Evolutionary conservation across 2,888 invertebrate species (phyloP).

Genomic region (Drosophila glabriapex): DNA sequence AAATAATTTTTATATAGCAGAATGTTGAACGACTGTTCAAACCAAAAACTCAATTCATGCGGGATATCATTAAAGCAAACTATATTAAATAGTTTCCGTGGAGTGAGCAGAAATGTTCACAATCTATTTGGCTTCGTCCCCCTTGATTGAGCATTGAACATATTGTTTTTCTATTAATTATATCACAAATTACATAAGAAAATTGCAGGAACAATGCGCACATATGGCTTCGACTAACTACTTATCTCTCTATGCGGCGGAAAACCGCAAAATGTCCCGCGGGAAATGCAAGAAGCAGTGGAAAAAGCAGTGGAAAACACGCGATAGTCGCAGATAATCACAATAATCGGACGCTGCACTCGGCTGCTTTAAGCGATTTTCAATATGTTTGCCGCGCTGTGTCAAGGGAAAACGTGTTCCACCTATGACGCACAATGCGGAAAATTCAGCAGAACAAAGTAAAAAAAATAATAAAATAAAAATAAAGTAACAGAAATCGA

Average conservation of each 20-base stretch:
- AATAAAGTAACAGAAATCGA: not conserved
- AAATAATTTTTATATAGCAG: not conserved
- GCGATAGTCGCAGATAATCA: constrained; percentile 77
- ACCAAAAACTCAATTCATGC: not conserved
- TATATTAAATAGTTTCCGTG: not conserved
- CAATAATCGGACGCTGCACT: constrained; percentile 81
- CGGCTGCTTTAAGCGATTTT: constrained; percentile 76
- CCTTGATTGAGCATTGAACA: constrained; percentile 66
- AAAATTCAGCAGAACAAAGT: constrained; percentile 38
- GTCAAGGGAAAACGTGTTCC: constrained; percentile 35
- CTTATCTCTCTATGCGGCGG: constrained; percentile 9
- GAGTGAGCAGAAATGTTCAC: not conserved
- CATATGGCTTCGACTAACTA: constrained; percentile 76
- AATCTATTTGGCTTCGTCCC: constrained; percentile 12
- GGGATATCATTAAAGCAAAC: not conserved
- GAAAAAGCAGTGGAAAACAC: constrained; percentile 49
- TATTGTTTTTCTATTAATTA: constrained; percentile 82
- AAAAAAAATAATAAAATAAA: not conserved
- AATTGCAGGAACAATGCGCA: constrained; percentile 61
- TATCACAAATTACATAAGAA: constrained; percentile 50
- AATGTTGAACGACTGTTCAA: not conserved
- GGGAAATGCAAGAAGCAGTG: constrained; percentile 61
- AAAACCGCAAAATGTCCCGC: constrained; percentile 64
- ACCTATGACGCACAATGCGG: constrained; percentile 73
- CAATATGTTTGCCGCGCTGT: constrained; percentile 58